Evolutionary conservation across 1,140 invertebrate genomes (phyloP).

Genomic region (Tyrophagus putrescentiae): DNA sequence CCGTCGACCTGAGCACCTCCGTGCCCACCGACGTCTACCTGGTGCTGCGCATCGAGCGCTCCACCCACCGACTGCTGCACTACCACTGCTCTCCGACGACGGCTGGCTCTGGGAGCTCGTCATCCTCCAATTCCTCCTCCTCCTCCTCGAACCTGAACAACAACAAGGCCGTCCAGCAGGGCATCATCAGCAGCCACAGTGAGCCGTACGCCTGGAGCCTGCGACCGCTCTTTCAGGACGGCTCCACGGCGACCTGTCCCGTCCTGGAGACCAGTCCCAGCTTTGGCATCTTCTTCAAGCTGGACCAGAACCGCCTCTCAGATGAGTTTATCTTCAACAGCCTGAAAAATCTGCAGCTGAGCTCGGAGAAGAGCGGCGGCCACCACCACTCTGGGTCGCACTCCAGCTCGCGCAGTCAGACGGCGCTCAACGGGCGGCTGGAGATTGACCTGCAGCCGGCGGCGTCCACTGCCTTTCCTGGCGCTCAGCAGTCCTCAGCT

Average conservation of each 20-base stretch:
- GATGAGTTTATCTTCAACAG: constrained; percentile 6
- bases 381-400: too few species aligned
- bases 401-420: neutral
- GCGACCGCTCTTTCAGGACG: constrained; percentile 9
- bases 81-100: neutral
- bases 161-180: neutral
- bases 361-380: neutral
- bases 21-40: constrained; percentile 27
- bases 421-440: neutral
- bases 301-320: constrained; percentile 13
- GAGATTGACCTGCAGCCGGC: neutral
- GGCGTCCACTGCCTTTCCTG: neutral
- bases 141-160: constrained; percentile 13
- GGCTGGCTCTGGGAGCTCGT: too few species aligned
- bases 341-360: neutral
- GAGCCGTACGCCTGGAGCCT: constrained; percentile 16
- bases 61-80: constrained; percentile 48
- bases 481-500: too few species aligned
- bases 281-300: constrained; percentile 11
- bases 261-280: neutral
- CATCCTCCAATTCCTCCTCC: too few species aligned
- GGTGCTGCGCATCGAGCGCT: constrained; percentile 73
- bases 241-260: neutral
- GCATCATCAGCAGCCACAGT: neutral
- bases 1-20: neutral